phyloP scores from a whole-genome alignment of 2,113 vertebrate genomes.

The Periophthalmus modestus region DNA sequence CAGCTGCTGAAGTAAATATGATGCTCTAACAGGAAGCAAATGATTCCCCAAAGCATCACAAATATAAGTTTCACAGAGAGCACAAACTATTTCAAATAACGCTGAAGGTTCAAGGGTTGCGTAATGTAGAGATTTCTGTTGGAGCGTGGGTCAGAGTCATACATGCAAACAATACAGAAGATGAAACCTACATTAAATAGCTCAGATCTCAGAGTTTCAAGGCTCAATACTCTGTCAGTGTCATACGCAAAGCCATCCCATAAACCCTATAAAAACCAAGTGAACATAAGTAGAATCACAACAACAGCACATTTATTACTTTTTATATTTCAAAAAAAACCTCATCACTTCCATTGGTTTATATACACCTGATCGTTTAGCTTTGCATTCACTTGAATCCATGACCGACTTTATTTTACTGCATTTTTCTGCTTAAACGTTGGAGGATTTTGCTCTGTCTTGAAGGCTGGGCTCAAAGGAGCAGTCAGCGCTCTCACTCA shows the following conservation, averaged over 20 bases:
- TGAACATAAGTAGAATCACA: no score
- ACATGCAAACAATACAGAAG: background rate
- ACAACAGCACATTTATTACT: no score
- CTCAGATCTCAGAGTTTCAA: no score
- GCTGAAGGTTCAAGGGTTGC: background rate
- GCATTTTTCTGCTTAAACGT: conserved; percentile 31
- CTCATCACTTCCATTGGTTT: background rate
- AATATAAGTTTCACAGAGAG: background rate
- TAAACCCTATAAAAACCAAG: no score
- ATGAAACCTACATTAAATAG: background rate
- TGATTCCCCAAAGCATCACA: background rate
- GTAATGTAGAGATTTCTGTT: background rate
- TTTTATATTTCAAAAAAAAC: background rate
- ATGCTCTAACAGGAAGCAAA: background rate
- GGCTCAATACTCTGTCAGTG: no score
- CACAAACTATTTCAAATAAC: background rate
- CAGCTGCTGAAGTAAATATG: background rate
- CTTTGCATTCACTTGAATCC: conserved; percentile 5
- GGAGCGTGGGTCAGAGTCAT: background rate
- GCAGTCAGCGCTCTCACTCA: conserved; percentile 51
- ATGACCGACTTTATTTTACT: conserved; percentile 28
- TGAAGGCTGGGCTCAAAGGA: conserved; percentile 46
- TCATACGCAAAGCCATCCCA: no score
- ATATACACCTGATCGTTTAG: background rate
- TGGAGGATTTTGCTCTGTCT: conserved; percentile 46